These are phyloP conservation scores for Eupleurogrammus muticus DNA, from an alignment of 2,797 vertebrate genomes.

Conservation along the genomic window DNA sequence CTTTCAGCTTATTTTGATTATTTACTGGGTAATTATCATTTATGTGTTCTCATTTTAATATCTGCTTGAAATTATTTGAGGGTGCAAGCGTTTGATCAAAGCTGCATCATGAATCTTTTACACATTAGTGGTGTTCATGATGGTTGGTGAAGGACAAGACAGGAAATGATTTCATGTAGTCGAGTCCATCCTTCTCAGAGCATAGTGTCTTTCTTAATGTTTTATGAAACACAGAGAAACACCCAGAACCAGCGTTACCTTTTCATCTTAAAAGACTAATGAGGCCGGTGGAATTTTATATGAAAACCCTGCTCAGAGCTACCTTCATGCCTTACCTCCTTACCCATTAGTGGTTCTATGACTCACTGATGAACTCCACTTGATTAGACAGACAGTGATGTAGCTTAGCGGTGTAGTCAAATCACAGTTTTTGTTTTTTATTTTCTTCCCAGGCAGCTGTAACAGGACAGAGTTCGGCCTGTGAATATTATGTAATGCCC, in stretches of 20 bases:
- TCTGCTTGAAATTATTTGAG: neutral
- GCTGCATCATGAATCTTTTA: neutral
- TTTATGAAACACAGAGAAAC: neutral
- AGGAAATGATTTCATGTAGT: neutral
- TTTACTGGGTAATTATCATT: neutral
- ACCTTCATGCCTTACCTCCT: conserved; percentile 30
- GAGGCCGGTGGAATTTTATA: conserved; percentile 15
- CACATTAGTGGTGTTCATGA: neutral
- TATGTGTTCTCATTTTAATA: neutral
- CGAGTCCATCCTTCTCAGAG: neutral
- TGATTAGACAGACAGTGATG: conserved; percentile 33
- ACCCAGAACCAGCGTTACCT: neutral
- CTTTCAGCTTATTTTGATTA: neutral
- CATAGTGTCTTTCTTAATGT: neutral
- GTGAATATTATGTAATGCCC: conserved; percentile 60
- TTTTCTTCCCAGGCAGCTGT: conserved; percentile 42
- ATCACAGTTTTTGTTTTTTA: conserved; percentile 40
- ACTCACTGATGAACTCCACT: conserved; percentile 44
- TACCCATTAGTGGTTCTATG: conserved; percentile 24
- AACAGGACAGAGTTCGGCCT: conserved; percentile 56
- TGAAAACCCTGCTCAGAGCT: conserved; percentile 6
- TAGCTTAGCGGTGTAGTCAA: conserved; percentile 40
- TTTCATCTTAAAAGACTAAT: conserved; percentile 9
- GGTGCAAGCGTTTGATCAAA: neutral
- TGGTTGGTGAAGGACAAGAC: neutral